phyloP scores from a whole-genome alignment of 2,113 vertebrate genomes.

The Eulacestoma nigropectus region DNA sequence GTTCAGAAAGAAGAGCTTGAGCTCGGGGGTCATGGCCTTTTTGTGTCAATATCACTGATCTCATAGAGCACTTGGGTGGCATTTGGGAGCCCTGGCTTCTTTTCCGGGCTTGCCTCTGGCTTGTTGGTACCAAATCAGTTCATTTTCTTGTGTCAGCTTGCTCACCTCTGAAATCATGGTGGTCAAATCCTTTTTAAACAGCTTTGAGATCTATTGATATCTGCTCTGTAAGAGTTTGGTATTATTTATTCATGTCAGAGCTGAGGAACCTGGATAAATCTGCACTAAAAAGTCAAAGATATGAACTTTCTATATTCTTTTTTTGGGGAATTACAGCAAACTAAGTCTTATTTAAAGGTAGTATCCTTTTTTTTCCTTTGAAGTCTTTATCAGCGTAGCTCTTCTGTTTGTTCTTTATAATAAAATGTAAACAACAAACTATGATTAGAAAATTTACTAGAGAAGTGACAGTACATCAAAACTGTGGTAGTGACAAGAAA shows the following conservation, averaged over 20 bases:
- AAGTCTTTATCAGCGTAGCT: neutral
- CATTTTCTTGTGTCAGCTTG: neutral
- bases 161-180: neutral
- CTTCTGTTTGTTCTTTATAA: neutral
- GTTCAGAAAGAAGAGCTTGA: neutral
- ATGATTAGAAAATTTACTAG: neutral
- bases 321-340: neutral
- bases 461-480: constrained; percentile 2
- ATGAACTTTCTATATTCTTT: neutral
- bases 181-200: neutral
- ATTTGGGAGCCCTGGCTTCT: neutral
- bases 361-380: neutral
- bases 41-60: neutral
- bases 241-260: neutral
- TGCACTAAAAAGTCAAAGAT: neutral
- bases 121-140: neutral
- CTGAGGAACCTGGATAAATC: neutral
- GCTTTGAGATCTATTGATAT: neutral
- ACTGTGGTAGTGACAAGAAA: neutral
- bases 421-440: neutral
- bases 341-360: neutral
- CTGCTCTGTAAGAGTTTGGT: neutral
- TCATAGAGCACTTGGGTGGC: neutral
- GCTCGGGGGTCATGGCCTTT: neutral
- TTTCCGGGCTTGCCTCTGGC: neutral